These are phyloP conservation scores for Neodiprion lecontei DNA, from an alignment of 1,140 invertebrate genomes.

Conservation along the genomic window DNA sequence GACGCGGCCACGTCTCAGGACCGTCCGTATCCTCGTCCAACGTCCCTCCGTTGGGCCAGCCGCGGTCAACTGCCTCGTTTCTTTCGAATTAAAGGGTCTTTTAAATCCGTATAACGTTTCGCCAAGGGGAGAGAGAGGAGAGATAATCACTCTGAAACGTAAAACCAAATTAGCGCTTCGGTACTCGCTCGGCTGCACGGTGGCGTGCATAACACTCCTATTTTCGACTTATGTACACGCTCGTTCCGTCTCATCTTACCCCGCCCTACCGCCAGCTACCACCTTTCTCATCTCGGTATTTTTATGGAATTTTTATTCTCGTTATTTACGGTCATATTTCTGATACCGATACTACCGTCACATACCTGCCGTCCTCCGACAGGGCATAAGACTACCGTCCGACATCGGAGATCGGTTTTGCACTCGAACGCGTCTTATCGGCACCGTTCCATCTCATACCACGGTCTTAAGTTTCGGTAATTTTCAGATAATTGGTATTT, in stretches of 20 bases:
- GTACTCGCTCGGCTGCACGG: neutral
- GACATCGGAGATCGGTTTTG: too few species aligned
- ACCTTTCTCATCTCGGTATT: neutral
- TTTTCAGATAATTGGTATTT: too few species aligned
- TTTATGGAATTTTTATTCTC: neutral
- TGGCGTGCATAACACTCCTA: neutral
- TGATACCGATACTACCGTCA: neutral
- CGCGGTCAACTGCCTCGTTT: neutral
- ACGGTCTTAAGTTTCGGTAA: too few species aligned
- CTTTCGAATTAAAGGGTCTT: conserved; percentile 1
- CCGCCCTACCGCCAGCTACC: neutral
- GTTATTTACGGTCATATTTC: conserved; percentile 2
- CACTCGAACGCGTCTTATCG: too few species aligned
- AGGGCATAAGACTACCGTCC: neutral
- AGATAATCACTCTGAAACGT: conserved; percentile 5
- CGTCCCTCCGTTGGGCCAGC: neutral
- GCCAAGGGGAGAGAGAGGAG: neutral
- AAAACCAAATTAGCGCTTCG: conserved; percentile 4
- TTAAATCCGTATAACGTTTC: conserved; percentile 7
- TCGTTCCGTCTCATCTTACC: neutral
- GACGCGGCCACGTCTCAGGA: neutral
- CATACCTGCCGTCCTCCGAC: neutral
- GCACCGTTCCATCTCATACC: too few species aligned
- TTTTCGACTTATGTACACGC: neutral
- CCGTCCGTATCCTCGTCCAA: neutral